Evolutionary conservation across 2,113 vertebrate species (phyloP).

Genomic region (Eira barbara): DNA sequence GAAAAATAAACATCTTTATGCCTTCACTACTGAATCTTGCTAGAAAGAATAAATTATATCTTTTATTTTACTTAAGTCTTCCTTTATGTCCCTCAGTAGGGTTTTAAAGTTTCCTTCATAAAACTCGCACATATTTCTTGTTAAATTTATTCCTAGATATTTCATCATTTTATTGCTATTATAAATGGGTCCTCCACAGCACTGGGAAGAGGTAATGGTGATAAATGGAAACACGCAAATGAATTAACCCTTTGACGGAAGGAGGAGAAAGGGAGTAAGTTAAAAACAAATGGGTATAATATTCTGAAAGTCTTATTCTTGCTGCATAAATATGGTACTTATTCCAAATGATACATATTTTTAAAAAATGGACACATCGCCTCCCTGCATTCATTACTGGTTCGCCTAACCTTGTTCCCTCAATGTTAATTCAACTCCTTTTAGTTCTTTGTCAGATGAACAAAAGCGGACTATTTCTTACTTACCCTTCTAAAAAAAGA

Average conservation of each 20-base stretch:
- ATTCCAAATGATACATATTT: background rate
- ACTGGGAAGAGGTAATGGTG: background rate
- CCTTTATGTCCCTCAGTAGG: background rate
- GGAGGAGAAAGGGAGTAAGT: background rate
- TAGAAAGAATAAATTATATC: background rate
- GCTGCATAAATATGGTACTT: background rate
- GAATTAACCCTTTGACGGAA: background rate
- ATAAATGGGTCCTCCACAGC: background rate
- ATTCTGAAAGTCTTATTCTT: background rate
- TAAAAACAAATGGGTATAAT: background rate
- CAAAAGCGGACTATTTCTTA: background rate
- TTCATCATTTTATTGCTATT: slow-evolving; percentile 36
- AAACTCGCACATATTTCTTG: slow-evolving; percentile 34
- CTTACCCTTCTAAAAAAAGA: background rate
- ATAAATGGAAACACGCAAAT: slow-evolving; percentile 2
- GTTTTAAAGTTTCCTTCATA: slow-evolving; percentile 45
- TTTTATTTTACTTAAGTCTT: slow-evolving; percentile 28
- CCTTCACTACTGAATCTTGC: background rate
- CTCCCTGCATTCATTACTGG: background rate
- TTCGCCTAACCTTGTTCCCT: background rate
- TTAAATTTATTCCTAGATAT: slow-evolving; percentile 41
- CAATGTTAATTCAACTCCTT: background rate
- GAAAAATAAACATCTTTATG: background rate
- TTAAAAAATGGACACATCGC: background rate
- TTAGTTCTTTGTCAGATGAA: background rate